Evolutionary conservation across 2,888 invertebrate genomes (phyloP), one percentile per base, ranked within the genome.

Genomic region (Thecocarcelia acutangulata): DNA sequence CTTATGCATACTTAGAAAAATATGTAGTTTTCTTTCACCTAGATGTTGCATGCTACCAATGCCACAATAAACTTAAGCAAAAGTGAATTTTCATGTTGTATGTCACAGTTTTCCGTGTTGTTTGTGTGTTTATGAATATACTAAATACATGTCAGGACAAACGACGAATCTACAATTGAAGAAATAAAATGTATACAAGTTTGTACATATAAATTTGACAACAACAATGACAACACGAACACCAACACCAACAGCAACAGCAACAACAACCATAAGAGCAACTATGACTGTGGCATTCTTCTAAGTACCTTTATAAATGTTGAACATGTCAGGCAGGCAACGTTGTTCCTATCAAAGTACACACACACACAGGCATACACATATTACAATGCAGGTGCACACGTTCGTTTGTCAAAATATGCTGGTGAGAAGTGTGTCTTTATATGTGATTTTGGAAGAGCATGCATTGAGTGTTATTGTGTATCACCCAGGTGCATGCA

Each of bases 11-110:
- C n/a, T 64, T 59, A 44, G 12, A 3, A 12, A 48, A 9, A 44
- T 11, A 24, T 8, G n/a, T 44, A 42, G 13, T 3, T 40, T 12
- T 44, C 9, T 19, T 66, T 69, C 50, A 54, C 28, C 52, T 46
- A 54, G 13, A 68, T 70, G 64, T 66, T 78, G 78, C 48, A 76
- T 82, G 82, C 64, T 59, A 74, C 74, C 70, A 66, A 54, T 70
- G 78, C 78, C 78, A 70, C 82, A 78, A 74, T 82, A 82, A 78
- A 78, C 74, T 74, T 54, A 82, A 74, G 74, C 63, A 82, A 78
- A 77, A 82, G 78, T 82, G 78, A 82, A 70, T 74, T 82, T 74
- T 74, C 73, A 82, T 82, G 81, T 82, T 82, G 68, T 64, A 54
- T 70, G 64, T 82, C 73, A 78, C 74, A 82, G 64, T 58, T 58